Percentiles rank a stretch among this genome's conserved stretches.
Conservation (phyloP, 2,888 invertebrate genomes). For the Galerucella calmariensis region DNA sequence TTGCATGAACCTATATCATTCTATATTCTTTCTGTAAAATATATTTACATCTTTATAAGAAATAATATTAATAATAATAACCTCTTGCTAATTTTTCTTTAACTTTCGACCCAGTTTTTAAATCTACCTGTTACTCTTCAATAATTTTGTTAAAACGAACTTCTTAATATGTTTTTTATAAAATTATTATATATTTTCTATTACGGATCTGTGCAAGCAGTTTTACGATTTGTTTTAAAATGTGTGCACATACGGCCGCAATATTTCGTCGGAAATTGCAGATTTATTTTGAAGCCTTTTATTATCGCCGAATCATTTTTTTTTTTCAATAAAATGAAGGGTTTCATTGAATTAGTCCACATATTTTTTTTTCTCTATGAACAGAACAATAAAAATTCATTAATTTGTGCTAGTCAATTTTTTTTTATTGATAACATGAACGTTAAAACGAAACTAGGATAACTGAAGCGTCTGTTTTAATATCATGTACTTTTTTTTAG, state of each 20-base stretch:
- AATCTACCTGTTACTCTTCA: no score
- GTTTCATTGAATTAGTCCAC: constrained; percentile 11
- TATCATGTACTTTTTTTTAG: no score
- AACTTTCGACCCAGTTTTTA: no score
- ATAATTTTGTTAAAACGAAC: no score
- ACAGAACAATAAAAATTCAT: neutral
- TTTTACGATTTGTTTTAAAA: constrained; percentile 42
- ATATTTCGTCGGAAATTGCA: constrained; percentile 43
- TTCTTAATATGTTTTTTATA: no score
- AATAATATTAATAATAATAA: no score
- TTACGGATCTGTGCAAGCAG: constrained; percentile 24
- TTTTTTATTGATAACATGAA: neutral
- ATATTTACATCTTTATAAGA: no score
- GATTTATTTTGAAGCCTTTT: constrained; percentile 36
- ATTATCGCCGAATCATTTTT: constrained; percentile 14
- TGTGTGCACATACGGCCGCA: constrained; percentile 38
- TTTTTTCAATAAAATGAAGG: constrained; percentile 10
- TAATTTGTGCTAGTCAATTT: neutral
- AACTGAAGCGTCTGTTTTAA: no score
- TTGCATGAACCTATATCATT: no score
- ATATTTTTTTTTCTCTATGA: neutral
- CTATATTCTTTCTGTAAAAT: no score
- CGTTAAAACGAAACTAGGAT: no score
- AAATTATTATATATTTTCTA: neutral
- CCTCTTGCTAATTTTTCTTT: no score